These are phyloP conservation scores for Microchirus variegatus DNA, from an alignment of 2,797 vertebrate species.

Conservation along the genomic window DNA sequence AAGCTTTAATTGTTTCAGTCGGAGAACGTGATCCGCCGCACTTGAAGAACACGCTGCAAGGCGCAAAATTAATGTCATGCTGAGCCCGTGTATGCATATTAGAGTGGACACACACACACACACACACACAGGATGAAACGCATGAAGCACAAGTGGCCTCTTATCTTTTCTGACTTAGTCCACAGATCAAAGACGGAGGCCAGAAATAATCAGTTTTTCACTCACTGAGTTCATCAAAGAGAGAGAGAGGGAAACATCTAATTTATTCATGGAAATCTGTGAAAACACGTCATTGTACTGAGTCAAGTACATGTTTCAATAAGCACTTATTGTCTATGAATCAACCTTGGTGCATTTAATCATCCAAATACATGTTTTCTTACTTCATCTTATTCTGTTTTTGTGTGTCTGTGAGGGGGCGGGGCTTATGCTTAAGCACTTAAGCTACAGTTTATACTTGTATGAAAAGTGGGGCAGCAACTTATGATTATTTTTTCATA, in stretches of 20 bases:
- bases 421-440: too few species aligned
- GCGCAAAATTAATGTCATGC: constrained; percentile 53
- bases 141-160: constrained; percentile 15
- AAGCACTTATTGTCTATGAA: too few species aligned
- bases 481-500: too few species aligned
- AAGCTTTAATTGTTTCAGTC: constrained; percentile 44
- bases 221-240: constrained; percentile 8
- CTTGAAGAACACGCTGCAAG: constrained; percentile 26
- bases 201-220: constrained; percentile 36
- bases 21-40: constrained; percentile 5
- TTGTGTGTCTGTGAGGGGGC: too few species aligned
- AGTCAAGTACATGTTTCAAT: too few species aligned
- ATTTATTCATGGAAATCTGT: constrained; percentile 28
- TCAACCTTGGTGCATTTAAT: too few species aligned
- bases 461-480: too few species aligned
- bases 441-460: too few species aligned
- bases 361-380: too few species aligned
- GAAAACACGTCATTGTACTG: background rate
- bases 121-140: background rate
- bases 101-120: background rate
- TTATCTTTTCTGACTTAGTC: constrained; percentile 22
- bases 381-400: too few species aligned
- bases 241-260: constrained; percentile 9
- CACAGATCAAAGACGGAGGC: constrained; percentile 28
- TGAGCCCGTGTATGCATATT: constrained; percentile 25